Evolutionary conservation across 2,113 vertebrate species (phyloP).

Genomic region (Anarhynchus alexandrinus): DNA sequence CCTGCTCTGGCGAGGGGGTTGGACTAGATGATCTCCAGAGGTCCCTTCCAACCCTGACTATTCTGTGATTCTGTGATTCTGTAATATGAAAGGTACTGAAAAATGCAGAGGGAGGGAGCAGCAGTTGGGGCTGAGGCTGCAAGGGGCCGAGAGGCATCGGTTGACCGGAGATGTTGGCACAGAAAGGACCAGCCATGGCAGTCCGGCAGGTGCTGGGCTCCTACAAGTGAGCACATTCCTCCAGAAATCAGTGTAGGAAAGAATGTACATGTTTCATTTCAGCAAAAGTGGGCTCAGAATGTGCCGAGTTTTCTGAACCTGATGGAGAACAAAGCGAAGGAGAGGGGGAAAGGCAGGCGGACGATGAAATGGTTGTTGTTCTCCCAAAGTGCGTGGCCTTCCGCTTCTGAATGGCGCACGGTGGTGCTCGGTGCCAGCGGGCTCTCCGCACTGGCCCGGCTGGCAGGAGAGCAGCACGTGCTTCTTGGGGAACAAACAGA

Average conservation of each 20-base stretch:
- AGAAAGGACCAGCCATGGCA: not conserved
- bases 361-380: fast-evolving
- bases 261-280: not conserved
- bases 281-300: not conserved
- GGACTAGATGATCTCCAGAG: no score
- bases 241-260: not conserved
- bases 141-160: no score
- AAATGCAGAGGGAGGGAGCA: not conserved
- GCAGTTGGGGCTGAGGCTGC: not conserved
- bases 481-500: not conserved
- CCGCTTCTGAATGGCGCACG: fast-evolving
- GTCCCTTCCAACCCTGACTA: no score
- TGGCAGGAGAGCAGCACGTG: not conserved
- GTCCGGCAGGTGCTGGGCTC: fast-evolving
- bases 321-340: not conserved
- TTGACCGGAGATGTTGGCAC: fast-evolving
- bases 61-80: no score
- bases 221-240: not conserved
- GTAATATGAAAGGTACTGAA: not conserved
- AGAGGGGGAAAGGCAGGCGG: not conserved
- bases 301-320: not conserved
- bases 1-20: no score
- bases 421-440: fast-evolving
- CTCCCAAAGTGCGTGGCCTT: not conserved
- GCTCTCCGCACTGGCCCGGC: fast-evolving